Conservation (phyloP, 2,888 invertebrate species). For the Temnothorax rugatulus region DNA sequence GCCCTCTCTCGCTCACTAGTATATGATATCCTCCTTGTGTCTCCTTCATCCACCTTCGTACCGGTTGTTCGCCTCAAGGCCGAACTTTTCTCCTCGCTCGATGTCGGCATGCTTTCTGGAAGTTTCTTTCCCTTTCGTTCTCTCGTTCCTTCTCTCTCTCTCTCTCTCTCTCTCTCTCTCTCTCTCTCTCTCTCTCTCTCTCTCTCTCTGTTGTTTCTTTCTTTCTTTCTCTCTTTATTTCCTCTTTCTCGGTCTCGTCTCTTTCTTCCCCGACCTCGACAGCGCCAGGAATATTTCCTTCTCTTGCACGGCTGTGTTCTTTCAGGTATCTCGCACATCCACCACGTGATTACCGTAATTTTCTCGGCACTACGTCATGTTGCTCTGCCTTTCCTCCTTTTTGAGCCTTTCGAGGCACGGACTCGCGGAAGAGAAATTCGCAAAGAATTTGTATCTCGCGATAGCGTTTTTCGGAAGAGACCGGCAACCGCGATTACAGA, state of each 20-base stretch:
- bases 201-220: background rate
- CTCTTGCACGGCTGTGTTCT: slow-evolving; percentile 55
- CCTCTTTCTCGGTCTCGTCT: background rate
- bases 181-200: background rate
- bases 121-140: slow-evolving; percentile 48
- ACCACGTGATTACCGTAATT: slow-evolving; percentile 71
- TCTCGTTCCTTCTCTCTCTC: background rate
- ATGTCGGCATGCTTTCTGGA: slow-evolving; percentile 57
- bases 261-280: slow-evolving; percentile 20
- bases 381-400: slow-evolving; percentile 41
- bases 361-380: slow-evolving; percentile 64
- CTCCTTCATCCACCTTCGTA: slow-evolving; percentile 26
- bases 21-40: slow-evolving; percentile 40
- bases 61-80: slow-evolving; percentile 50
- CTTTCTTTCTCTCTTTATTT: slow-evolving; percentile 4
- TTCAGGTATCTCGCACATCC: slow-evolving; percentile 66
- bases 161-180: slow-evolving; percentile 1
- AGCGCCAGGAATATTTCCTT: slow-evolving; percentile 56
- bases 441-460: background rate
- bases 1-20: slow-evolving; percentile 53
- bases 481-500: background rate
- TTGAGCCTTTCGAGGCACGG: slow-evolving; percentile 35
- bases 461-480: background rate
- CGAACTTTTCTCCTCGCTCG: slow-evolving; percentile 54
- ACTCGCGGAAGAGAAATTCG: slow-evolving; percentile 7